These are phyloP conservation scores for Clarias macrocephalus DNA, from an alignment of 2,113 vertebrate species.

Conservation along the genomic window DNA sequence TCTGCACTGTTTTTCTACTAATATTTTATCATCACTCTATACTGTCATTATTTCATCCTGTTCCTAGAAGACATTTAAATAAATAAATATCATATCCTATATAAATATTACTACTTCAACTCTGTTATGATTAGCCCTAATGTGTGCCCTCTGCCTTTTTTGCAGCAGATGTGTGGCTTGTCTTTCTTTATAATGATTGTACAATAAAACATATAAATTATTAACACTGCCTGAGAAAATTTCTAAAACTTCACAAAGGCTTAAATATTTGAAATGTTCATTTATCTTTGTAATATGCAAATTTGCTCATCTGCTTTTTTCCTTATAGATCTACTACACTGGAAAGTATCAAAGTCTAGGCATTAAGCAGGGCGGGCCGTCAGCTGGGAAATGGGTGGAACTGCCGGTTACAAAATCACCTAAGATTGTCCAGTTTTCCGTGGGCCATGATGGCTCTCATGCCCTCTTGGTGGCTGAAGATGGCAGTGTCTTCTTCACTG, in stretches of 20 bases:
- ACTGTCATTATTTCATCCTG: no score
- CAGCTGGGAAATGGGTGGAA: constrained; percentile 97
- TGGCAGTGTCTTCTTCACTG: constrained; percentile 96
- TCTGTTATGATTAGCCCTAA: neutral
- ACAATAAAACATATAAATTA: no score
- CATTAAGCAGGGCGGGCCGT: constrained; percentile 97
- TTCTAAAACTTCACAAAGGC: neutral
- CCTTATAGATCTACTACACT: constrained; percentile 91
- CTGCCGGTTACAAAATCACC: constrained; percentile 96
- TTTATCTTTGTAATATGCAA: neutral
- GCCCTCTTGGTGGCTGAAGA: constrained; percentile 96
- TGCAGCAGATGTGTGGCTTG: neutral
- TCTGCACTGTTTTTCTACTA: neutral
- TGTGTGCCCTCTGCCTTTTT: neutral
- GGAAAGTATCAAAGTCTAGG: constrained; percentile 98
- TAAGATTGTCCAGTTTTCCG: constrained; percentile 95
- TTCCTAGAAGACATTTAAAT: neutral
- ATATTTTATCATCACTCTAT: neutral
- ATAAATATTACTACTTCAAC: neutral
- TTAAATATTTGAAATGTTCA: neutral
- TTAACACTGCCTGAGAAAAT: neutral
- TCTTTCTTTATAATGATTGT: neutral
- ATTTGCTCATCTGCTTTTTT: neutral
- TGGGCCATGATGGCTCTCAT: constrained; percentile 97
- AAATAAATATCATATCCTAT: neutral